These are phyloP conservation scores for Melanargia galathea DNA, from an alignment of 2,888 invertebrate species.

Conservation along the genomic window DNA sequence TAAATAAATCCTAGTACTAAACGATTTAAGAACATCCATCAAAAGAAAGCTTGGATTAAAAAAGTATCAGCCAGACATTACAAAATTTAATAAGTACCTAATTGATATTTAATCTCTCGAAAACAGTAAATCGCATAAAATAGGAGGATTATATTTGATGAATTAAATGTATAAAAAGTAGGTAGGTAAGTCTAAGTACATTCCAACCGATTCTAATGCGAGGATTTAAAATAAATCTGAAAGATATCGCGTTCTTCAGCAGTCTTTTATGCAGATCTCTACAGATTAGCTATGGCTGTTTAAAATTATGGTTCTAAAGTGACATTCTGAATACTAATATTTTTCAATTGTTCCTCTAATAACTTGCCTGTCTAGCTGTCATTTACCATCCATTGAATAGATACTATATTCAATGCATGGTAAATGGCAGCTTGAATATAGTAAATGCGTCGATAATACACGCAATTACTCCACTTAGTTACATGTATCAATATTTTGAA, in stretches of 20 bases:
- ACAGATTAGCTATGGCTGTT: slow-evolving; percentile 25
- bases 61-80: background rate
- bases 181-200: background rate
- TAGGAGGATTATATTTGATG: background rate
- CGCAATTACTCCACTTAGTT: slow-evolving; percentile 10
- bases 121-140: slow-evolving; percentile 3
- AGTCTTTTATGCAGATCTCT: slow-evolving; percentile 7
- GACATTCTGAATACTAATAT: slow-evolving; percentile 18
- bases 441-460: slow-evolving; percentile 35
- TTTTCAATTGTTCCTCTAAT: slow-evolving; percentile 25
- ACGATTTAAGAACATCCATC: background rate
- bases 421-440: too few relatives aligned
- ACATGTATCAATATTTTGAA: slow-evolving; percentile 6
- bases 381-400: slow-evolving; percentile 31
- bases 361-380: slow-evolving; percentile 20
- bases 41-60: slow-evolving; percentile 9
- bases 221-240: background rate
- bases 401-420: too few relatives aligned
- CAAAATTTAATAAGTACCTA: slow-evolving; percentile 5
- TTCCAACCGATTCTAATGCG: slow-evolving; percentile 2
- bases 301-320: slow-evolving; percentile 18
- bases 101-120: background rate
- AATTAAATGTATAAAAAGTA: background rate
- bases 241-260: slow-evolving; percentile 14
- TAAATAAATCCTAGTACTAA: background rate